Base-by-base conservation (phyloP, 2,888 invertebrate species). In the Harpalus rubripes region DNA sequence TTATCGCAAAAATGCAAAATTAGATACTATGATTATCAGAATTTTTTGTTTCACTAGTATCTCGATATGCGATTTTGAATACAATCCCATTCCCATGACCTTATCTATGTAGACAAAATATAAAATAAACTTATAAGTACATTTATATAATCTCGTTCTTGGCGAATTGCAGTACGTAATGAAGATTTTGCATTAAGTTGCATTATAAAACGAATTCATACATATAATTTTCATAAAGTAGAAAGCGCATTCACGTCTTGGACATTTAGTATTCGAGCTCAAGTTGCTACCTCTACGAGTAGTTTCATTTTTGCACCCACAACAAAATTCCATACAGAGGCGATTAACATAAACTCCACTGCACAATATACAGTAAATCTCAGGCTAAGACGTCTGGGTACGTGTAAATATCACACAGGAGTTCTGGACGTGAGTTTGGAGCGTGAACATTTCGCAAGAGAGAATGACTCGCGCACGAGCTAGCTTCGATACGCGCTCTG, bases 401-500 rank as follows among this genome's bases (percentile, higher is more conserved):
- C 63, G 63, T 63, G 80, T 63, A 58, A 80, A 80, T 80, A 80
- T 56, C 68, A 82, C 32, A 52, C 44, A 52, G 26, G 44, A 82
- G 41, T 74, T 74, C 44, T 39, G 41, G 39, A 12, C 68, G 68
- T 68, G 72, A 74, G 72, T 39, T 12, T 15, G 32, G 18, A 68
- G 39, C 68, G 68, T 68, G 68, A 68, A 39, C 39, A 68, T 68
- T 63, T 68, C 32, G 63, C 39, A 81, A 81, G 78, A 52, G 52
- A 44, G 32, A 65, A 63, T 61, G 79, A 16, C 15, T 81, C 72
- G 81, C 82, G 82, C 82, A 82, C 72, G 82, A 82, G 10, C 72
- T 72, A 39, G 82, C 82, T 68, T 82, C 72, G 82, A 82, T 72
- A 82, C 58, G 72, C 82, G 81, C 44, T 81, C 65, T 81, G 52